Evolutionary conservation across 2,888 invertebrate genomes (phyloP), one percentile per base, ranked within the genome.

Genomic region (Mechanitis mazaeus): DNA sequence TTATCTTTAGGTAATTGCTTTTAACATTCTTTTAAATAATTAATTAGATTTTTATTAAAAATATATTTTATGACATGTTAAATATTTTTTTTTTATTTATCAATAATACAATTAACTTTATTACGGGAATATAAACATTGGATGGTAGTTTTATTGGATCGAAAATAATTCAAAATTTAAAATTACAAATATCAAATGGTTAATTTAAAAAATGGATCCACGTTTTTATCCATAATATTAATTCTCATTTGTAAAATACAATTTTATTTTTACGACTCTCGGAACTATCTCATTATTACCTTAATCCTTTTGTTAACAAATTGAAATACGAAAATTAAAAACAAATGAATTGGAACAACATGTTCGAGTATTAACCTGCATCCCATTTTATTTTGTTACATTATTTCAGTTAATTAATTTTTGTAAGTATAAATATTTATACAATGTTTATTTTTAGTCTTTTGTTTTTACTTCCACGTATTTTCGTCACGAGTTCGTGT

Each of bases 401-500:
- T n/a, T 20, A 47, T 28, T 47, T 47, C 7, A n/a, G 20, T n/a
- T 47, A 28, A 7, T 47, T n/a, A 47, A n/a, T 12, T 47, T 47
- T 28, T 47, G 28, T 47, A n/a, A 7, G 47, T 47, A 28, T 47
- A 20, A n/a, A 28, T 31, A 31, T 11, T 50, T 6, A 2, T 33
- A 5, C 31, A 55, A 55, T 9, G 3, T 55, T 33, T 55, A n/a
- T 4, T 55, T 35, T 50, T 35, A 31, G 11, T 28, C 31, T 50
- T 31, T 50, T 50, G 50, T 50, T 50, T 50, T 31, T 46, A 33
- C 54, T 55, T 45, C 63, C 59, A 59, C 60, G 61, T 56, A 55
- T 59, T 46, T 61, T 55, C 59, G 59, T 59, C 59, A 58, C 56
- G 45, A 11, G 63, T 62, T 20, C 20, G 0, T 78, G 78, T 76